Conservation (phyloP, 2,797 vertebrate species). For the Ataeniobius toweri region DNA sequence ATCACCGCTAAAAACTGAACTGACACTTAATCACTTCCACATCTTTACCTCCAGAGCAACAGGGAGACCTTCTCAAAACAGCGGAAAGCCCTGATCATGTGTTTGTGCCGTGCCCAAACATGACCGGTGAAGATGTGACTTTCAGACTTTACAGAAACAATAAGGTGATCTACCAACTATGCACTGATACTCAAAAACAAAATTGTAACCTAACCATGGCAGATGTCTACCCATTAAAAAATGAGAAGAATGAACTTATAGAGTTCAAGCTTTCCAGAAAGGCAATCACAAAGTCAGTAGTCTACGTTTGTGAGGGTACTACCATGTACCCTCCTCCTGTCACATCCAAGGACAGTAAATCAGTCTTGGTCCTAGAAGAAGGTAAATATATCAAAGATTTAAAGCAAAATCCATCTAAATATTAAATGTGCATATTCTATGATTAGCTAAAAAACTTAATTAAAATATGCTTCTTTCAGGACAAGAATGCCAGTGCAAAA, state of each 20-base stretch:
- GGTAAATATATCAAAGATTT: conserved; percentile 46
- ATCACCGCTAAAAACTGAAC: neutral
- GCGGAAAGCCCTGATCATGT: neutral
- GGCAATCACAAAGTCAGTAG: fast-evolving
- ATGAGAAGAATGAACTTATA: fast-evolving
- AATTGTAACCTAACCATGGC: fast-evolving
- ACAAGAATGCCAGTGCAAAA: neutral
- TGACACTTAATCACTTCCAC: neutral
- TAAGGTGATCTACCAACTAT: fast-evolving
- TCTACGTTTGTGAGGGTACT: conserved; percentile 54
- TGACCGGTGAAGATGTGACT: fast-evolving
- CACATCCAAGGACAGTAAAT: fast-evolving
- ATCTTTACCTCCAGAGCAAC: conserved; percentile 17
- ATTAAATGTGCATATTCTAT: neutral
- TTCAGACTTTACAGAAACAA: conserved; percentile 27
- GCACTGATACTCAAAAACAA: fast-evolving
- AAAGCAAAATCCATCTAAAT: neutral
- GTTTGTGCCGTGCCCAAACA: conserved; percentile 47
- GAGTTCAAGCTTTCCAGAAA: conserved; percentile 30
- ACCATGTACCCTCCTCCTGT: conserved; percentile 58
- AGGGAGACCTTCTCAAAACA: fast-evolving
- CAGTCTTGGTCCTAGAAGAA: conserved; percentile 39
- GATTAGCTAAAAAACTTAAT: neutral
- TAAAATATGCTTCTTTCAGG: conserved; percentile 33
- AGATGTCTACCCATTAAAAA: fast-evolving